These are phyloP conservation scores for Clepsis dumicolana DNA, from an alignment of 2,888 invertebrate genomes.

Conservation along the genomic window DNA sequence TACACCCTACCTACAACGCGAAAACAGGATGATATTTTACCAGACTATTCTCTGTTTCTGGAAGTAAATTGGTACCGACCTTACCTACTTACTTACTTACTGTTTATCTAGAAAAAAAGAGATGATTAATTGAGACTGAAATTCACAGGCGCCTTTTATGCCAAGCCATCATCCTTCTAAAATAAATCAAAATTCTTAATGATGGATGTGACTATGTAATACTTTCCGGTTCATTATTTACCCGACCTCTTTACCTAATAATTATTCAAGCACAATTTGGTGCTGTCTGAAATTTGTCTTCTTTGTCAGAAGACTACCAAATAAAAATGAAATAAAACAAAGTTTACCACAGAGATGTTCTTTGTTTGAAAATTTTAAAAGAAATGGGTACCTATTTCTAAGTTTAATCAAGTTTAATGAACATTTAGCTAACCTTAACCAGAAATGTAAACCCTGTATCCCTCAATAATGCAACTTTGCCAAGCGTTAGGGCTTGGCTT, in stretches of 20 bases:
- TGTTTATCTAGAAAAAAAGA: conserved; percentile 4
- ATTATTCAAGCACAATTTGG: neutral
- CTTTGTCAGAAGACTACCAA: too few relatives aligned
- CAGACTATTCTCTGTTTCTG: conserved; percentile 4
- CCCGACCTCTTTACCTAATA: neutral
- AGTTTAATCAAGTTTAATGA: too few relatives aligned
- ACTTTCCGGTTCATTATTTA: neutral
- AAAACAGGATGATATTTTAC: too few relatives aligned
- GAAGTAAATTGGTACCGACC: conserved; percentile 2
- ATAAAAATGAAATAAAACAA: too few relatives aligned
- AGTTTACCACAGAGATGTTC: too few relatives aligned
- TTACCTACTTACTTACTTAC: too few relatives aligned
- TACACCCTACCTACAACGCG: too few relatives aligned
- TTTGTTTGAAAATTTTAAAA: too few relatives aligned
- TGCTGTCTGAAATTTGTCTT: neutral
- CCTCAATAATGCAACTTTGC: conserved; percentile 14
- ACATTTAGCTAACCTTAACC: too few relatives aligned
- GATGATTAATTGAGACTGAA: conserved; percentile 1
- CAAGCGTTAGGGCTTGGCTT: conserved; percentile 12
- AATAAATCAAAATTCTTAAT: conserved; percentile 1
- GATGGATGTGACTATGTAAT: neutral
- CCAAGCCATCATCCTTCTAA: neutral
- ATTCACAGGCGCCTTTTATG: neutral
- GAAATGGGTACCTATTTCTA: too few relatives aligned
- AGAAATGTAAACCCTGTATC: too few relatives aligned